These are phyloP conservation scores for Lamellibrachia satsuma DNA, from an alignment of 2,888 invertebrate genomes.

Conservation along the genomic window DNA sequence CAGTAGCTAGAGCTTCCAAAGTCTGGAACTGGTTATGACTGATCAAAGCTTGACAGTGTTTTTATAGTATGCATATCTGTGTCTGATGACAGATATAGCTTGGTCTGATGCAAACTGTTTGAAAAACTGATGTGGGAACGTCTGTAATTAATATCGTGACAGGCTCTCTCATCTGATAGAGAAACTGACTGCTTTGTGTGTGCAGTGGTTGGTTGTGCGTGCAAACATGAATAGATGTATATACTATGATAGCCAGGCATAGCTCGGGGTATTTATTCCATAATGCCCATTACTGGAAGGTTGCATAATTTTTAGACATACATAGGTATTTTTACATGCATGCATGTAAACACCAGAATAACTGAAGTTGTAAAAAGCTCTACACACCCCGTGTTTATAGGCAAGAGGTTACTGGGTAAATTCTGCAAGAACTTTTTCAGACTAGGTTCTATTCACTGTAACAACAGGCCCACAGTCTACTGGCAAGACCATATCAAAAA, in stretches of 20 bases:
- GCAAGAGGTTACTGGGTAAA: not conserved
- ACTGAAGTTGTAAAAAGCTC: not conserved
- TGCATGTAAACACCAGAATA: not conserved
- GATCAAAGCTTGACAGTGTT: not conserved
- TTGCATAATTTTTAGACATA: not conserved
- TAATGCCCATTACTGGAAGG: not conserved
- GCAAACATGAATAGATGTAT: not conserved
- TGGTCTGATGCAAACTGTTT: not conserved
- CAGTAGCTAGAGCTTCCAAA: not conserved
- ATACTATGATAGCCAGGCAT: not conserved
- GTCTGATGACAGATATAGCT: not conserved
- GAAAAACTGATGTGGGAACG: not conserved
- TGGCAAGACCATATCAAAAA: too few relatives aligned
- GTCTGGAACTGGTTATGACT: not conserved
- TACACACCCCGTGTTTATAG: not conserved
- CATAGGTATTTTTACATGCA: not conserved
- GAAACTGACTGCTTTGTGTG: not conserved
- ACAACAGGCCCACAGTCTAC: too few relatives aligned
- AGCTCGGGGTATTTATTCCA: not conserved
- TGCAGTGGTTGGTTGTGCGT: not conserved
- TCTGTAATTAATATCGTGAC: not conserved
- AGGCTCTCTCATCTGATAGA: not conserved
- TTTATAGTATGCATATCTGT: not conserved
- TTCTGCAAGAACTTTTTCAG: too few relatives aligned
- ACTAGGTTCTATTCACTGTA: too few relatives aligned